A percentile compares a stretch with the other conserved stretches of the same genome.
phyloP scores from a whole-genome alignment of 1,140 invertebrate genomes.

The Trialeurodes vaporariorum region DNA sequence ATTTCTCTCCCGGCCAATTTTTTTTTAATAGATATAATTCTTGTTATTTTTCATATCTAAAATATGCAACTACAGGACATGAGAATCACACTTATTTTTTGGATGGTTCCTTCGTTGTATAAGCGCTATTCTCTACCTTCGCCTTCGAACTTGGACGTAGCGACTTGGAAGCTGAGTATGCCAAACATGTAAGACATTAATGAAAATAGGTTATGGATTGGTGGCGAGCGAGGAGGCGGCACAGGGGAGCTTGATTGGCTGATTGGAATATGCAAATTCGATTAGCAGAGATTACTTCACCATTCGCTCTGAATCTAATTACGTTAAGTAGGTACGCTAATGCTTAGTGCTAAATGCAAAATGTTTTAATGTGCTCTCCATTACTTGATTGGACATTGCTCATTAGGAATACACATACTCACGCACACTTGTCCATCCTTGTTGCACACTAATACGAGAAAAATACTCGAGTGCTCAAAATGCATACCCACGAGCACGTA shows the following conservation, averaged over 20 bases:
- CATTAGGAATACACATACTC: background rate
- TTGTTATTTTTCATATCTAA: too few species aligned
- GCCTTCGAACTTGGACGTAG: too few species aligned
- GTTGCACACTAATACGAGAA: too few species aligned
- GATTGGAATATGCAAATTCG: background rate
- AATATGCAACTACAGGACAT: too few species aligned
- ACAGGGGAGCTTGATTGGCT: background rate
- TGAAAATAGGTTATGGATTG: background rate
- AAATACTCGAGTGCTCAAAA: too few species aligned
- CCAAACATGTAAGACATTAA: background rate
- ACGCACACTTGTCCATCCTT: background rate
- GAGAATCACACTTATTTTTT: too few species aligned
- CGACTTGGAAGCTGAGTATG: too few species aligned
- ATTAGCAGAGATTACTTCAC: background rate
- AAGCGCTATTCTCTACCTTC: too few species aligned
- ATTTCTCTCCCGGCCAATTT: too few species aligned
- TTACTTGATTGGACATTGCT: background rate
- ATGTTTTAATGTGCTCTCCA: background rate
- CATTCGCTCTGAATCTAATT: background rate
- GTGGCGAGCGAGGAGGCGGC: background rate
- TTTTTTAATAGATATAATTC: too few species aligned
- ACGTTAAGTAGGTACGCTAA: background rate
- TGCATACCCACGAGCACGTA: too few species aligned
- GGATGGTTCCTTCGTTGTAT: too few species aligned
- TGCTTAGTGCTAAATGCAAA: background rate